Base-by-base conservation (phyloP, 2,888 invertebrate species). In the Temnothorax ravouxi region DNA sequence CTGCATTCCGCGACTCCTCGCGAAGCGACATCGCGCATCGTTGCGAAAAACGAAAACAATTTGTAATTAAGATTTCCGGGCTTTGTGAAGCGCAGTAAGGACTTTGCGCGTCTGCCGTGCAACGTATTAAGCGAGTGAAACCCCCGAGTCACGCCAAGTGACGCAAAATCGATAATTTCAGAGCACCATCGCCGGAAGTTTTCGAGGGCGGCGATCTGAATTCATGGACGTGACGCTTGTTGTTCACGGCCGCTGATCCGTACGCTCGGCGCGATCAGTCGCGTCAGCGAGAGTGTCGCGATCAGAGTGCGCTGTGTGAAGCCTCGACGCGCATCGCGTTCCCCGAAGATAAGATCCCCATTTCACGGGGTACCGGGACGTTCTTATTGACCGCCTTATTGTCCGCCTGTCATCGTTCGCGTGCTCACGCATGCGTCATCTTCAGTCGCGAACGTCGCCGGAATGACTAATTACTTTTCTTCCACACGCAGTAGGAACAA, bases 151-250 rank as follows among this genome's bases (percentile, higher is more conserved):
- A 67, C 5, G 66, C 29, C 71, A 47, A 71, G 79, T 72, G 47
- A 1, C 79, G 25, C 25, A 38, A 61, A 80, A 80, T 80, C 79
- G 72, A 80, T 80, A 34, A 72, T 72, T 80, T 72, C 25, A 18
- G 18, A 25, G 3, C 29, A 59, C n/a, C n/a, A 15, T n/a, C 21
- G 21, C 11, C 59, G 79, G 72, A 47, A 79, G 56, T 59, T 59
- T 34, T 47, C 21, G 18, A 18, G 18, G 47, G 4, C 15, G 3
- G 54, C 25, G 69, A 69, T 56, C 11, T 13, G 54, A 67, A 44
- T 44, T 54, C 54, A n/a, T 11, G 54, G 62, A 47, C 52, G 41
- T 9, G 25, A 9, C 67, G 29, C 25, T 54, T n/a, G 11, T 21
- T 69, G 25, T 50, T 50, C 71, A 34, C 6, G 71, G n/a, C 21